Conservation (phyloP, 64 coral and sea anemone species). For the Montipora foliosa region DNA sequence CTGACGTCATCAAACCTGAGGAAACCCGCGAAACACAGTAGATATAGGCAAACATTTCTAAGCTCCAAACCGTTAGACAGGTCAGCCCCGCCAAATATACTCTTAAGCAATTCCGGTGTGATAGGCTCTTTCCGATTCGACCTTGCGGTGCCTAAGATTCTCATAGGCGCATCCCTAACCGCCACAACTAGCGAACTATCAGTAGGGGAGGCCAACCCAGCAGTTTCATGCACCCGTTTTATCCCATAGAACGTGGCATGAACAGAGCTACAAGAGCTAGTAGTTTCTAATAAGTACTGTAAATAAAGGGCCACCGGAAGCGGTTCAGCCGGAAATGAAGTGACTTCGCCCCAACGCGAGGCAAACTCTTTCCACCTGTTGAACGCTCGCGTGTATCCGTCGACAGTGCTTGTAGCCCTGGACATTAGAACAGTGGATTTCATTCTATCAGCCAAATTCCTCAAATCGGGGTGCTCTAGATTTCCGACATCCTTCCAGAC, state of each 20-base stretch:
- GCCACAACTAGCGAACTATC: conserved; percentile 27
- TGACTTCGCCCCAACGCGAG: not conserved
- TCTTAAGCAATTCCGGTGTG: too few relatives aligned
- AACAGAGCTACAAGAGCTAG: conserved; percentile 22
- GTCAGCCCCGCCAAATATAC: too few relatives aligned
- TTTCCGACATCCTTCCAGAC: not conserved
- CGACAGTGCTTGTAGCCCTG: conserved; percentile 22
- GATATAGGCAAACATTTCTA: too few relatives aligned
- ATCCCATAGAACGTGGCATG: conserved; percentile 42
- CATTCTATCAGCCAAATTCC: not conserved
- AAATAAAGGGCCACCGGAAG: conserved; percentile 45
- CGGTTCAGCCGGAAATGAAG: conserved; percentile 6
- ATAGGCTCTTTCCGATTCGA: too few relatives aligned
- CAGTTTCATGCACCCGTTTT: conserved; percentile 38
- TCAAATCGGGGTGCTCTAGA: conserved; percentile 35
- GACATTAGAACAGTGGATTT: conserved; percentile 23
- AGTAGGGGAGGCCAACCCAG: not conserved
- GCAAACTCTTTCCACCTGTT: conserved; percentile 49
- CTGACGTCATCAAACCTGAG: too few relatives aligned
- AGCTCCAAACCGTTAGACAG: too few relatives aligned
- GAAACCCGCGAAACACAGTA: too few relatives aligned
- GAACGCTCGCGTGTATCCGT: not conserved
- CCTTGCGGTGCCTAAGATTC: too few relatives aligned
- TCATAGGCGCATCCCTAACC: too few relatives aligned
- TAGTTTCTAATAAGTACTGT: conserved; percentile 30